Evolutionary conservation across 2,888 invertebrate species (phyloP).

Genomic region (Sphaerophoria rueppellii): DNA sequence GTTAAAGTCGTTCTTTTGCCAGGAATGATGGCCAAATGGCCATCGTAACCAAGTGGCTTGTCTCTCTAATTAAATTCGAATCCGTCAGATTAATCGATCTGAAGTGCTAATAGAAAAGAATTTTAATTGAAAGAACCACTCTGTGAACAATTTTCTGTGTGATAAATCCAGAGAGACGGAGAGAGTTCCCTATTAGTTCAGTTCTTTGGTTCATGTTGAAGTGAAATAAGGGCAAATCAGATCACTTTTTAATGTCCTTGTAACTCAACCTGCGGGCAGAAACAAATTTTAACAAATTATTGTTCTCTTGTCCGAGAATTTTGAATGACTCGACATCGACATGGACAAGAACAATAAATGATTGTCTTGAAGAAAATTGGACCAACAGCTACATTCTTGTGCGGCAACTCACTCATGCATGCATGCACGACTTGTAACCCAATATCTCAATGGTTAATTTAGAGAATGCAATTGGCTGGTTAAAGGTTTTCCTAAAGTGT

Average conservation of each 20-base stretch:
- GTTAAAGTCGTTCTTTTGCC: conserved; percentile 19
- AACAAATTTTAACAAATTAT: conserved; percentile 60
- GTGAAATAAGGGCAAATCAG: conserved; percentile 26
- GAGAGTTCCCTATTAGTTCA: background rate
- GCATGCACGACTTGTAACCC: conserved; percentile 45
- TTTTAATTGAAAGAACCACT: conserved; percentile 66
- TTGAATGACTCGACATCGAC: conserved; percentile 5
- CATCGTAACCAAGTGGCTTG: conserved; percentile 58
- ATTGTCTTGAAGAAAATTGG: background rate
- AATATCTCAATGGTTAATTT: conserved; percentile 46
- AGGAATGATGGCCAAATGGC: conserved; percentile 29
- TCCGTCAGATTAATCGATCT: conserved; percentile 62
- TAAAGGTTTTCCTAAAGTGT: conserved; percentile 44
- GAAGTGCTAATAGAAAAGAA: conserved; percentile 69
- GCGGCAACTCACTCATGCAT: conserved; percentile 39
- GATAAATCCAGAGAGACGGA: background rate
- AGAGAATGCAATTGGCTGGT: conserved; percentile 31
- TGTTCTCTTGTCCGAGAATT: conserved; percentile 33
- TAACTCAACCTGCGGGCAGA: conserved; percentile 28
- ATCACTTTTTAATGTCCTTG: conserved; percentile 61
- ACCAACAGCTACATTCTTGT: conserved; percentile 31
- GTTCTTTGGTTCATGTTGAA: background rate
- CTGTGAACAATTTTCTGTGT: background rate
- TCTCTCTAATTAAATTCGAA: conserved; percentile 69
- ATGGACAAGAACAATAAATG: conserved; percentile 30